phyloP scores from a whole-genome alignment of 2,113 vertebrate species.

The Podilymbus podiceps region DNA sequence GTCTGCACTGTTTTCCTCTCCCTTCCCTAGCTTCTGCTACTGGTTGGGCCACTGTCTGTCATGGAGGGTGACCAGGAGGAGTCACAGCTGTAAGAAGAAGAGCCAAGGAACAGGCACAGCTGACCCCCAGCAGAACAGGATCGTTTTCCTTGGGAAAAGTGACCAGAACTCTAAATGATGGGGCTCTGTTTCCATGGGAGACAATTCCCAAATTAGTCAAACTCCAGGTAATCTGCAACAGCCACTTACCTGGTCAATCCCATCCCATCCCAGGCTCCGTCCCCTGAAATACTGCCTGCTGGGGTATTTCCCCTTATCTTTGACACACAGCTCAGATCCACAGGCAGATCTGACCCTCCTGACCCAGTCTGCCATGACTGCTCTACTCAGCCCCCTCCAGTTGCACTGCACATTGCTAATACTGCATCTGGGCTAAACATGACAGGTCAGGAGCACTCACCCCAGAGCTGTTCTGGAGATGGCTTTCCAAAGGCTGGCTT shows the following conservation, averaged over 20 bases:
- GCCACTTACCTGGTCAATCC: neutral
- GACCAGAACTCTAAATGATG: neutral
- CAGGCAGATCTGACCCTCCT: neutral
- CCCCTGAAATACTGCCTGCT: neutral
- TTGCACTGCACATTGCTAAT: neutral
- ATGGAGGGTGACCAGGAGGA: neutral
- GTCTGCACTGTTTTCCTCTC: neutral
- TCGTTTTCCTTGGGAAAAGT: neutral
- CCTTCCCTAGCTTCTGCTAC: neutral
- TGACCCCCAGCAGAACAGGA: neutral
- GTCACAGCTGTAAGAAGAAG: neutral
- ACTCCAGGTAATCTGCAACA: neutral
- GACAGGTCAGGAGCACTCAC: neutral
- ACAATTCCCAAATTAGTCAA: neutral
- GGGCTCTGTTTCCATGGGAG: neutral
- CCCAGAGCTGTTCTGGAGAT: neutral
- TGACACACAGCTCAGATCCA: neutral
- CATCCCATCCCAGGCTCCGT: neutral
- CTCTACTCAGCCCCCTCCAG: neutral
- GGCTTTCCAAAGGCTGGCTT: neutral
- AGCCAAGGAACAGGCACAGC: neutral
- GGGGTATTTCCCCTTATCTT: neutral
- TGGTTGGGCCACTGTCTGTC: neutral
- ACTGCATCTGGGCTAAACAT: fast-evolving
- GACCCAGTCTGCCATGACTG: neutral